phyloP scores from a whole-genome alignment of 2,113 vertebrate species.

The Spermophilus dauricus region DNA sequence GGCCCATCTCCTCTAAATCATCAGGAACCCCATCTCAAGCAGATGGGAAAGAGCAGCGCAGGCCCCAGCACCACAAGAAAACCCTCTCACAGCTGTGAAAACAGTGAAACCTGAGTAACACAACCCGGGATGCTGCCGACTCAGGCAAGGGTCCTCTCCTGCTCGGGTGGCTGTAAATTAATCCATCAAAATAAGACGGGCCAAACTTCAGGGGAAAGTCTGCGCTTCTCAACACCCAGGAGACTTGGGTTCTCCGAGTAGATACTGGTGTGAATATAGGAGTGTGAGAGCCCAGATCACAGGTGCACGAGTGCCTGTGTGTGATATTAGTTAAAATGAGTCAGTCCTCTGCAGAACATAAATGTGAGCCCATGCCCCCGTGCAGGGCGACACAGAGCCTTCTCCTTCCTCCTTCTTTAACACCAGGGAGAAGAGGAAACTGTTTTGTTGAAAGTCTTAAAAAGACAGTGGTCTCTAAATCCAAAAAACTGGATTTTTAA shows the following conservation, averaged over 20 bases:
- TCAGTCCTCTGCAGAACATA: neutral
- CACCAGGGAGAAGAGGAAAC: neutral
- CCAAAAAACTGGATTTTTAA: neutral
- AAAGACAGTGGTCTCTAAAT: neutral
- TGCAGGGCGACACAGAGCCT: neutral
- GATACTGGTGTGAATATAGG: neutral
- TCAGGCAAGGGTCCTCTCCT: neutral
- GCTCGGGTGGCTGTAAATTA: neutral
- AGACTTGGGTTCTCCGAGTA: neutral
- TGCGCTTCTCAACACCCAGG: neutral
- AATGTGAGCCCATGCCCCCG: neutral
- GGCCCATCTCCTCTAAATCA: neutral
- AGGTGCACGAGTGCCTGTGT: no score
- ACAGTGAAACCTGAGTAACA: neutral
- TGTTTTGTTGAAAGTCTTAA: neutral
- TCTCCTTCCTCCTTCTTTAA: neutral
- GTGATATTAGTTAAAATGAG: neutral
- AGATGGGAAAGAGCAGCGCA: neutral
- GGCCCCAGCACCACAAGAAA: neutral
- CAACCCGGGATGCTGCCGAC: accelerated
- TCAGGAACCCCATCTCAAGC: neutral
- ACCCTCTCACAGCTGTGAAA: conserved; percentile 63
- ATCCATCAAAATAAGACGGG: conserved; percentile 21
- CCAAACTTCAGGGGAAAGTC: conserved; percentile 27
- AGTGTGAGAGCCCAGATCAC: neutral